Percentiles rank a stretch among this genome's conserved stretches.
Conservation (phyloP, 2,113 vertebrate genomes). For the Pipra filicauda region DNA sequence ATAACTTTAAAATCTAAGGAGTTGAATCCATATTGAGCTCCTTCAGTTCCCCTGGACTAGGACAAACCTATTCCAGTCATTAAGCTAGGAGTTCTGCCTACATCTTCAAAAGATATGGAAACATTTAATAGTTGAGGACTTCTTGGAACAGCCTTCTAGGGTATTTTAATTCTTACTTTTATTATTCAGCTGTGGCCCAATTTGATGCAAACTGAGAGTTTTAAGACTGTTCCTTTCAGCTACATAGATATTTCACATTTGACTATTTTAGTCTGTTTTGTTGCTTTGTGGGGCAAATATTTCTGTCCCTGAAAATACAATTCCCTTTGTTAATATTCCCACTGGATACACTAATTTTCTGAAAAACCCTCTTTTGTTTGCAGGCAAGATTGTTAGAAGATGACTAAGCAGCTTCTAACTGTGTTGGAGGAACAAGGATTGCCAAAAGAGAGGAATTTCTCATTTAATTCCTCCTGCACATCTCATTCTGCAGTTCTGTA, state of each 20-base stretch:
- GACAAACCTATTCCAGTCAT: not conserved
- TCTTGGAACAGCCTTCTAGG: not conserved
- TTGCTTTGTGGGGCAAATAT: not conserved
- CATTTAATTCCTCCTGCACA: conserved; percentile 2
- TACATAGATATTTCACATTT: not conserved
- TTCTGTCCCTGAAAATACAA: not conserved
- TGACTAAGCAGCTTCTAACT: conserved; percentile 35
- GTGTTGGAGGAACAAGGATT: conserved; percentile 1
- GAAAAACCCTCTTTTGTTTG: not conserved
- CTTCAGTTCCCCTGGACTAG: not conserved
- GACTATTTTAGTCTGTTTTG: not conserved
- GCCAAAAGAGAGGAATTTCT: conserved; percentile 4
- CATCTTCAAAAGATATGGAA: not conserved
- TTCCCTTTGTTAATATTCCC: conserved; percentile 34
- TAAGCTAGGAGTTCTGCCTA: not conserved
- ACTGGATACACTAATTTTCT: not conserved
- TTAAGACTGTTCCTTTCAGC: not conserved
- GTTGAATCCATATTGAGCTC: not conserved
- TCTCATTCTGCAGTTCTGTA: not conserved
- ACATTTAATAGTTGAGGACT: not conserved
- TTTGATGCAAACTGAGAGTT: not conserved
- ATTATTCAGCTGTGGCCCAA: not conserved
- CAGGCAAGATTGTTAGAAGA: not conserved
- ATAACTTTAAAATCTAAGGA: not conserved
- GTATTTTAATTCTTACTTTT: not conserved